These are phyloP conservation scores for Amblyjoppa fuscipennis DNA, from an alignment of 2,888 invertebrate genomes.

Conservation along the genomic window DNA sequence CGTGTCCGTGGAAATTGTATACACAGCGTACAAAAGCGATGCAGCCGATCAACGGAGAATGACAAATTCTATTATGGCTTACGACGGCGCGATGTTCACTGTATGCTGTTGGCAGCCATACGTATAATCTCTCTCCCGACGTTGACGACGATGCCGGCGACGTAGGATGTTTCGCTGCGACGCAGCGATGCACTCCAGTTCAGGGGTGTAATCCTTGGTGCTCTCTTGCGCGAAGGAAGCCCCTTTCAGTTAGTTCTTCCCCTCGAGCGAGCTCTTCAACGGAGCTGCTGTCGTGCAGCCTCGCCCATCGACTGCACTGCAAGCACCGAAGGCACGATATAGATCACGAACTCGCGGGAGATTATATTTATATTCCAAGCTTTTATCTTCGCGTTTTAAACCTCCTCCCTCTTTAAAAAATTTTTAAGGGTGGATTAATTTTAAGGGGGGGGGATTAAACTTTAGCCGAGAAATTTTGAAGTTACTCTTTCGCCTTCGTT, in stretches of 20 bases:
- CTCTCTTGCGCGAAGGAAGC: conserved; percentile 48
- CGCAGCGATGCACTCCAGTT: conserved; percentile 56
- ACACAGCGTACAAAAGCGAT: conserved; percentile 36
- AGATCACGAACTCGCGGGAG: not conserved
- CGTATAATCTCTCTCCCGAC: conserved; percentile 60
- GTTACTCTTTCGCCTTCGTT: not conserved
- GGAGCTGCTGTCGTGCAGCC: not conserved
- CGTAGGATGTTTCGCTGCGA: conserved; percentile 46
- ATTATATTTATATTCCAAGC: conserved; percentile 6
- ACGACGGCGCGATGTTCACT: conserved; percentile 24
- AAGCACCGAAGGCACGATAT: not conserved
- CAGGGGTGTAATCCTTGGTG: conserved; percentile 56
- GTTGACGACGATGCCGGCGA: conserved; percentile 18
- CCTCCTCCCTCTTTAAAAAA: not conserved
- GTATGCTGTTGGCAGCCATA: conserved; percentile 63
- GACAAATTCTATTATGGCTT: conserved; percentile 64
- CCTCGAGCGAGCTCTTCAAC: not conserved
- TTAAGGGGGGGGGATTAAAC: no score
- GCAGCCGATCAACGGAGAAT: conserved; percentile 52
- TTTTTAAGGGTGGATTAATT: not conserved
- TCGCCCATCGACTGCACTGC: conserved; percentile 18
- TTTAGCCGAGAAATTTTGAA: not conserved
- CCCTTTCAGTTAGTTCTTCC: conserved; percentile 58
- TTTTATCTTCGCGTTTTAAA: not conserved
- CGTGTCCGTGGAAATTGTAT: conserved; percentile 6